Conservation (phyloP, 2,113 vertebrate genomes). For the Nyctereutes procyonoides region DNA sequence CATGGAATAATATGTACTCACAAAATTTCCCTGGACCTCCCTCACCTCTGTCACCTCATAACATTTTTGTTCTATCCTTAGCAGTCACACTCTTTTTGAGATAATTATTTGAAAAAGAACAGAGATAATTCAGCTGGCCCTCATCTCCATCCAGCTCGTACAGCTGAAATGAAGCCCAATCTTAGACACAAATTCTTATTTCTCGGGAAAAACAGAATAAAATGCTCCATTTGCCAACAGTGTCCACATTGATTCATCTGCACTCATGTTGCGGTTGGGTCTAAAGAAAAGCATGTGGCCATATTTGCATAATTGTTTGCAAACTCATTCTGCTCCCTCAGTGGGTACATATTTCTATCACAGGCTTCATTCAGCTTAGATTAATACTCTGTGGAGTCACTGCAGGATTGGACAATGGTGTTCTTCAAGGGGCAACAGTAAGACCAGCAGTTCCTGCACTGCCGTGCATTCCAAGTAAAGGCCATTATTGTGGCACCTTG, state of each 20-base stretch:
- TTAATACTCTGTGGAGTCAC: conserved; percentile 80
- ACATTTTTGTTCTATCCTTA: conserved; percentile 57
- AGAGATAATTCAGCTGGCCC: conserved; percentile 64
- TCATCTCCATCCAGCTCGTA: conserved; percentile 9
- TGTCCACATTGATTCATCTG: conserved; percentile 80
- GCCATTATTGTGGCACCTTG: not conserved
- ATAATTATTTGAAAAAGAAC: conserved; percentile 78
- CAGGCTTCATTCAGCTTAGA: conserved; percentile 72
- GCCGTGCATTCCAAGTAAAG: conserved; percentile 60
- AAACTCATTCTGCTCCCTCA: conserved; percentile 70
- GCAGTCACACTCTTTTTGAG: conserved; percentile 44
- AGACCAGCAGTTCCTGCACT: conserved; percentile 27
- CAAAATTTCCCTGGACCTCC: not conserved
- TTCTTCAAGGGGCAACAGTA: not conserved
- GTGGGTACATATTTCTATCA: conserved; percentile 79
- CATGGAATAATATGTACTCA: not conserved
- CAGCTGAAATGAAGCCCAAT: conserved; percentile 38
- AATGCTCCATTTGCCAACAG: conserved; percentile 78
- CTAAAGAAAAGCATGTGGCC: conserved; percentile 62
- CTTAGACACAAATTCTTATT: conserved; percentile 72
- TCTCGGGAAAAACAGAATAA: conserved; percentile 63
- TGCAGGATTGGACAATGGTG: conserved; percentile 47
- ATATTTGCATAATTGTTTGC: conserved; percentile 86
- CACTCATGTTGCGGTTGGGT: conserved; percentile 74
- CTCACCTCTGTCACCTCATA: not conserved